Percentiles rank a stretch among this genome's conserved stretches.
Evolutionary conservation across 2,888 invertebrate species (phyloP).

Genomic region (Pachydiplax longipennis): DNA sequence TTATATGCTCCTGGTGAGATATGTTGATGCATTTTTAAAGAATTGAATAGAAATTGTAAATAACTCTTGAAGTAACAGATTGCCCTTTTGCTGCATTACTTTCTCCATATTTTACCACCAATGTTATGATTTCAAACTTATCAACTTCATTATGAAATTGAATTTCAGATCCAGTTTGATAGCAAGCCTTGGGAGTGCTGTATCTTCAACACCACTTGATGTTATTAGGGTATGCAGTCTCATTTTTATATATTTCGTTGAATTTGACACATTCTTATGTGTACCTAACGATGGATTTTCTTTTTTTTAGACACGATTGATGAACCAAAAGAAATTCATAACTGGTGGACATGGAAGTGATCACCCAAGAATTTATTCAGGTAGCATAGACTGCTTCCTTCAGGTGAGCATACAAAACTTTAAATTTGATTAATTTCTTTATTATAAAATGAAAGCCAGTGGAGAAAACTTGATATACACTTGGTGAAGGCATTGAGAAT

Average conservation of each 20-base stretch:
- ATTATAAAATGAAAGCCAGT: too few species aligned
- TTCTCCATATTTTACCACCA: too few species aligned
- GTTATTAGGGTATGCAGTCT: slow-evolving; percentile 78
- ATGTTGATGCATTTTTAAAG: too few species aligned
- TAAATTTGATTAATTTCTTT: too few species aligned
- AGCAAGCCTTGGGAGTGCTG: slow-evolving; percentile 90
- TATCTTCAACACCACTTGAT: slow-evolving; percentile 94
- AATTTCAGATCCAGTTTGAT: slow-evolving; percentile 82
- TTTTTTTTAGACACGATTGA: slow-evolving; percentile 81
- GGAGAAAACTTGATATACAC: too few species aligned
- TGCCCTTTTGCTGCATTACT: too few species aligned
- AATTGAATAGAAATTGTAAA: too few species aligned
- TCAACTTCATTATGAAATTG: not conserved
- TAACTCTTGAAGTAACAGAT: too few species aligned
- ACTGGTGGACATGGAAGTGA: slow-evolving; percentile 51
- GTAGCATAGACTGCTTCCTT: slow-evolving; percentile 82
- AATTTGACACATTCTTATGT: not conserved
- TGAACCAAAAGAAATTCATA: slow-evolving; percentile 83
- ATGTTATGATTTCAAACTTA: too few species aligned
- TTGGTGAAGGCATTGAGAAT: too few species aligned
- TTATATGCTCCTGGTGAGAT: too few species aligned
- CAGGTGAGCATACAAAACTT: slow-evolving; percentile 63
- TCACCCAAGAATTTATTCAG: slow-evolving; percentile 71
- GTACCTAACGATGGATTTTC: not conserved
- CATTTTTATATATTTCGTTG: slow-evolving; percentile 50